These are phyloP conservation scores for Stegastes partitus DNA, from an alignment of 2,113 vertebrate genomes.

Conservation along the genomic window DNA sequence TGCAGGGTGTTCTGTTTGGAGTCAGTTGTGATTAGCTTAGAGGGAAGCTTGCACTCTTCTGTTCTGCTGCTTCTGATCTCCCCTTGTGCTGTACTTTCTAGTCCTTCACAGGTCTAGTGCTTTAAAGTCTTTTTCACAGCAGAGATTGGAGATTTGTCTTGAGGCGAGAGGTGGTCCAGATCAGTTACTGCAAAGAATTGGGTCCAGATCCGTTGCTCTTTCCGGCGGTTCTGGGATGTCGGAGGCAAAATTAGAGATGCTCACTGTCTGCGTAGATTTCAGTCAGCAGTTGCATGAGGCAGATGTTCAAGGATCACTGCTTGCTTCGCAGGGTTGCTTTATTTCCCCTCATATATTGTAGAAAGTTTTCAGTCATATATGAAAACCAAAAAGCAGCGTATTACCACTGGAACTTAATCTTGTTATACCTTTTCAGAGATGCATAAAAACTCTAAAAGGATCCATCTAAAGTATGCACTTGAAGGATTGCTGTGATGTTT, in stretches of 20 bases:
- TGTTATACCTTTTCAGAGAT: neutral
- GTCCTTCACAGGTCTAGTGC: conserved; percentile 19
- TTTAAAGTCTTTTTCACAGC: conserved; percentile 33
- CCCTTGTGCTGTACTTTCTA: conserved; percentile 5
- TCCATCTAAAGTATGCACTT: no score
- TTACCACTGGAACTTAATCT: neutral
- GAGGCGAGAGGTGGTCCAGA: conserved; percentile 32
- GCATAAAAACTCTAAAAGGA: neutral
- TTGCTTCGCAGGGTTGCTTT: neutral
- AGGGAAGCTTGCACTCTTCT: conserved; percentile 25
- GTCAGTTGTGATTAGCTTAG: conserved; percentile 51
- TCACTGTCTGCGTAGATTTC: neutral
- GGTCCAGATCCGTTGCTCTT: conserved; percentile 27
- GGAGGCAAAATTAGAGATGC: neutral
- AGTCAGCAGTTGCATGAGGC: neutral
- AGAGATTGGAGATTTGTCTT: conserved; percentile 43
- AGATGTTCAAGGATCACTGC: neutral
- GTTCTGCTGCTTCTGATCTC: conserved; percentile 45
- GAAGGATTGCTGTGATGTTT: no score
- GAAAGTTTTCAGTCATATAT: neutral
- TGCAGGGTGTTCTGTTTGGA: conserved; percentile 54
- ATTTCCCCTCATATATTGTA: neutral
- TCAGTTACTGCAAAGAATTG: conserved; percentile 27
- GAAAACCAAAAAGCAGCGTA: neutral
- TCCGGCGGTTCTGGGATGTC: neutral